Conservation (phyloP, 2,888 invertebrate genomes). For the Tineola bisselliella region DNA sequence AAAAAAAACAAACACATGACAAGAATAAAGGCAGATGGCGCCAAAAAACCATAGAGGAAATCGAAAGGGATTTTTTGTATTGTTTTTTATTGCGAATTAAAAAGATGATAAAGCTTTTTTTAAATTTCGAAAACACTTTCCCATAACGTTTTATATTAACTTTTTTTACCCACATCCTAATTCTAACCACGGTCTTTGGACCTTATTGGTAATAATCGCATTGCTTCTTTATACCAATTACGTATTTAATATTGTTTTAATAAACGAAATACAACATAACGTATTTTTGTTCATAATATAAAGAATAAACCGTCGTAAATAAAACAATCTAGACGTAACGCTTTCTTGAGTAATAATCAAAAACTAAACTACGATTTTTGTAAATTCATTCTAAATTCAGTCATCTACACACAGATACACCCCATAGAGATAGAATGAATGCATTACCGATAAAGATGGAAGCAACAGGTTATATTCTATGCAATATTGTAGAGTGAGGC, state of each 20-base stretch:
- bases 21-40: constrained; percentile 60
- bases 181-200: background rate
- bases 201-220: too few species aligned
- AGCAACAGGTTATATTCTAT: background rate
- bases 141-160: background rate
- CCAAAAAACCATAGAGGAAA: constrained; percentile 47
- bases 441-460: background rate
- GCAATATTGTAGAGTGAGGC: constrained; percentile 18
- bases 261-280: too few species aligned
- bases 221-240: too few species aligned
- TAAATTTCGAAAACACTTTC: background rate
- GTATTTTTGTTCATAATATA: too few species aligned
- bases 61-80: constrained; percentile 54
- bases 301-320: too few species aligned
- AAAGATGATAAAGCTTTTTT: constrained; percentile 5
- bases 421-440: background rate
- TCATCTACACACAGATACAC: too few species aligned
- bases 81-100: constrained; percentile 29
- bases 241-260: too few species aligned
- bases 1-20: constrained; percentile 59
- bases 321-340: too few species aligned
- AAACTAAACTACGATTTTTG: too few species aligned
- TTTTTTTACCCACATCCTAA: background rate
- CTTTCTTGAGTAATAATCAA: too few species aligned
- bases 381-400: too few species aligned